Percentiles rank a stretch among this genome's conserved stretches.
phyloP scores from a whole-genome alignment of 1,140 invertebrate species.

The Drosophila triauraria region DNA sequence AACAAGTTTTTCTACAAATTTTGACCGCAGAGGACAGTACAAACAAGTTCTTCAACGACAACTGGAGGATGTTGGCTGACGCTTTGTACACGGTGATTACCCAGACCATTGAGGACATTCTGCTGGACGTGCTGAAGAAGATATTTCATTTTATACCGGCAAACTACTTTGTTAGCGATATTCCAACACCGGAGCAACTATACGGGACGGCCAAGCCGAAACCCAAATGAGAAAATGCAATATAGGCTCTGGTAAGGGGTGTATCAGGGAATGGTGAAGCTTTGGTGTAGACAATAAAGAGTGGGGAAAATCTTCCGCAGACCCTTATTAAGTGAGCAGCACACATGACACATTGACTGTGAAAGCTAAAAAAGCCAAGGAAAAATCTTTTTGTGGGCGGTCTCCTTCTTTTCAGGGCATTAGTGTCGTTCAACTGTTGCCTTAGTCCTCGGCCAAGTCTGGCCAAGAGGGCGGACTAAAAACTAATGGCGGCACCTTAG shows the following conservation, averaged over 20 bases:
- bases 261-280: conserved; percentile 2
- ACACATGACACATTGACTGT: conserved; percentile 2
- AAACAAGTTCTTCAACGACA: conserved; percentile 89
- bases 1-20: not conserved
- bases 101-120: conserved; percentile 89
- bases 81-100: conserved; percentile 88
- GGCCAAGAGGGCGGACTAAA: conserved; percentile 11
- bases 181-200: conserved; percentile 84
- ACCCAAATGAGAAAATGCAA: conserved; percentile 27
- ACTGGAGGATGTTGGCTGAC: conserved; percentile 89
- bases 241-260: not conserved
- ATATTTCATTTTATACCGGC: conserved; percentile 89
- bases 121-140: conserved; percentile 87
- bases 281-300: conserved; percentile 35
- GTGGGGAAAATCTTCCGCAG: conserved; percentile 6
- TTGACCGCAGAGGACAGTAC: conserved; percentile 88
- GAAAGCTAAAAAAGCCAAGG: conserved; percentile 3
- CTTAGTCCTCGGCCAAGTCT: conserved; percentile 31
- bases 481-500: conserved; percentile 45
- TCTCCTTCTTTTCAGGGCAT: conserved; percentile 21
- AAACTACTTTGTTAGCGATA: conserved; percentile 88
- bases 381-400: conserved; percentile 5
- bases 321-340: conserved; percentile 3
- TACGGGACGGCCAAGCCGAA: conserved; percentile 65
- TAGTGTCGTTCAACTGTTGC: conserved; percentile 70